These are phyloP conservation scores for Drosophila paramelanica DNA, from an alignment of 2,888 invertebrate species.

Conservation along the genomic window DNA sequence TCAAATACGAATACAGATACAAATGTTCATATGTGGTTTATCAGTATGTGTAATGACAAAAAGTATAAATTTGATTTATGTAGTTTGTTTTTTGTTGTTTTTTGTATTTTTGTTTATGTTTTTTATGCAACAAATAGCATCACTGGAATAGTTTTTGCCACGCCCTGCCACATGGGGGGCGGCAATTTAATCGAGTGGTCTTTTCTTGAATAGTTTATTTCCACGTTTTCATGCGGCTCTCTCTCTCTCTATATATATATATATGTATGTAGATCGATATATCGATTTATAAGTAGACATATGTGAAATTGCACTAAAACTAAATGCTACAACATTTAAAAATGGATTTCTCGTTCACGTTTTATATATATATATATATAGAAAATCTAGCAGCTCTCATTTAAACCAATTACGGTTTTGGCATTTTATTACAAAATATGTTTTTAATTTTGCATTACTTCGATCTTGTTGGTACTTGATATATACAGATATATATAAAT, in stretches of 20 bases:
- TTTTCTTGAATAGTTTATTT: slow-evolving; percentile 46
- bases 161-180: slow-evolving; percentile 25
- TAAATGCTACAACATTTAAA: slow-evolving; percentile 81
- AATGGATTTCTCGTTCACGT: slow-evolving; percentile 56
- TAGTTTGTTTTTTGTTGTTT: slow-evolving; percentile 30
- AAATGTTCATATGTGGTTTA: slow-evolving; percentile 28
- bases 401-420: slow-evolving; percentile 67
- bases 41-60: slow-evolving; percentile 49
- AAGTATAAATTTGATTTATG: slow-evolving; percentile 76
- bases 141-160: slow-evolving; percentile 76
- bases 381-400: slow-evolving; percentile 71
- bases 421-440: slow-evolving; percentile 67
- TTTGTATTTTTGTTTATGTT: slow-evolving; percentile 52
- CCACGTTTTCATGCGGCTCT: slow-evolving; percentile 10
- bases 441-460: slow-evolving; percentile 27
- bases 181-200: slow-evolving; percentile 66
- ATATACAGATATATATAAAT: slow-evolving; percentile 8
- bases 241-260: slow-evolving; percentile 23
- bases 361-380: slow-evolving; percentile 28
- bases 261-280: slow-evolving; percentile 27
- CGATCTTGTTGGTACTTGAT: slow-evolving; percentile 4
- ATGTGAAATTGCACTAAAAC: slow-evolving; percentile 80
- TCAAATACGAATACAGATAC: slow-evolving; percentile 42
- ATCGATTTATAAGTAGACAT: slow-evolving; percentile 63
- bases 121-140: slow-evolving; percentile 79